Conservation (phyloP, 2,113 vertebrate genomes). For the Oreochromis tanganicae region DNA sequence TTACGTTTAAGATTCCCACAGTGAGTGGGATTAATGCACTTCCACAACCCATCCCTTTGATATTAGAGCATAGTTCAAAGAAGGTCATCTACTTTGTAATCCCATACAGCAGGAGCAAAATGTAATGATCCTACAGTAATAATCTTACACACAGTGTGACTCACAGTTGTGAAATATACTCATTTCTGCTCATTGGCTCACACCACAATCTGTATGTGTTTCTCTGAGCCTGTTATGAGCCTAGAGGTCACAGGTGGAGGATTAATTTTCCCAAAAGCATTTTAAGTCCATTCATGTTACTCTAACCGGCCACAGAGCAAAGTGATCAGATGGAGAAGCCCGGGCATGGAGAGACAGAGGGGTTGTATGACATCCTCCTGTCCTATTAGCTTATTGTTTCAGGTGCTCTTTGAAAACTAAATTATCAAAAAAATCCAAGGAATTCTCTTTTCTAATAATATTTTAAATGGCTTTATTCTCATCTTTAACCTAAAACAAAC, state of each 20-base stretch:
- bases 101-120: slow-evolving; percentile 11
- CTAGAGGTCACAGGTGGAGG: slow-evolving; percentile 14
- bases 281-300: not conserved
- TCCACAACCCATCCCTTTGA: slow-evolving; percentile 1
- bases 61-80: not conserved
- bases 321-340: not conserved
- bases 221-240: not conserved
- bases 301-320: not conserved
- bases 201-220: not conserved
- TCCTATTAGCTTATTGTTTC: not conserved
- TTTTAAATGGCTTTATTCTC: not conserved
- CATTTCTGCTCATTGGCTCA: not conserved
- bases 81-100: slow-evolving; percentile 34
- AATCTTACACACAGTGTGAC: slow-evolving; percentile 7
- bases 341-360: not conserved
- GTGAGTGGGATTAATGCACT: slow-evolving; percentile 21
- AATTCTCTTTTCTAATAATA: not conserved
- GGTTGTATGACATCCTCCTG: not conserved
- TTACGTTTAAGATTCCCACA: not conserved
- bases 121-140: slow-evolving; percentile 36
- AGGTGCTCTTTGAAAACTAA: not conserved
- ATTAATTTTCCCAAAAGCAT: slow-evolving; percentile 42
- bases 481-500: not conserved
- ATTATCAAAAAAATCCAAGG: not conserved
- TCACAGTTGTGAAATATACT: not conserved